A percentile compares a stretch with the other conserved stretches of the same genome.
These are phyloP conservation scores for Tetrao urogallus DNA, from an alignment of 2,113 vertebrate species.

Conservation along the genomic window DNA sequence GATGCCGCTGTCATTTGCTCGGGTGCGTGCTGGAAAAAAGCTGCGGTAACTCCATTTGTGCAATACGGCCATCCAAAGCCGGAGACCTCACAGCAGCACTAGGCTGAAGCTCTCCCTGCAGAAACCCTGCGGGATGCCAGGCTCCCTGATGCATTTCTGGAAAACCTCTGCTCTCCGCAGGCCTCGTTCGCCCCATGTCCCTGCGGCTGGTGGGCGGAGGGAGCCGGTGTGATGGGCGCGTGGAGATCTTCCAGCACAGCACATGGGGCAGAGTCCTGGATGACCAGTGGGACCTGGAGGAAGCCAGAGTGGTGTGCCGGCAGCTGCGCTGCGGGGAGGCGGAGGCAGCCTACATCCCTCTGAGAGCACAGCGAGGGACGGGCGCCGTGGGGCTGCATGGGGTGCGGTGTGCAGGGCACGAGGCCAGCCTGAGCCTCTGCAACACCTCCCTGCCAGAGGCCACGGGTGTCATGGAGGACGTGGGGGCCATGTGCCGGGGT, in stretches of 20 bases:
- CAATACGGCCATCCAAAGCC: neutral
- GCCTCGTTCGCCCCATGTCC: neutral
- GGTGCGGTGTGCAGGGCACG: slow-evolving; percentile 40
- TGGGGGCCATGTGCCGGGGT: slow-evolving; percentile 57
- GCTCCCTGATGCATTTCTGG: neutral
- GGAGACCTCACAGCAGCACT: no score
- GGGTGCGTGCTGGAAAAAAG: slow-evolving; percentile 1
- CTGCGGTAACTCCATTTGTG: neutral
- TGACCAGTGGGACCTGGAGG: slow-evolving; percentile 28
- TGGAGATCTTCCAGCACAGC: slow-evolving; percentile 48
- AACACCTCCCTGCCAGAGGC: neutral
- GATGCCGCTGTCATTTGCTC: slow-evolving; percentile 65
- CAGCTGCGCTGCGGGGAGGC: slow-evolving; percentile 47
- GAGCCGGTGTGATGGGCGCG: neutral
- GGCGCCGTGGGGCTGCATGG: slow-evolving; percentile 66
- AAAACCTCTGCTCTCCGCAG: neutral
- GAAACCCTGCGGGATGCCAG: no score
- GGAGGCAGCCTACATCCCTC: slow-evolving; percentile 5
- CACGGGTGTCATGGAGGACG: slow-evolving; percentile 35
- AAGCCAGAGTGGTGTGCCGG: slow-evolving; percentile 58
- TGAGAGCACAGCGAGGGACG: slow-evolving; percentile 8
- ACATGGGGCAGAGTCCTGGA: slow-evolving; percentile 71
- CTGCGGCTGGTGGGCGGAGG: neutral
- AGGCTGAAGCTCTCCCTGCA: neutral
- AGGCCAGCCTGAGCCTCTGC: slow-evolving; percentile 55